Conservation (phyloP, 2,888 invertebrate genomes). For the Heliconius erato region DNA sequence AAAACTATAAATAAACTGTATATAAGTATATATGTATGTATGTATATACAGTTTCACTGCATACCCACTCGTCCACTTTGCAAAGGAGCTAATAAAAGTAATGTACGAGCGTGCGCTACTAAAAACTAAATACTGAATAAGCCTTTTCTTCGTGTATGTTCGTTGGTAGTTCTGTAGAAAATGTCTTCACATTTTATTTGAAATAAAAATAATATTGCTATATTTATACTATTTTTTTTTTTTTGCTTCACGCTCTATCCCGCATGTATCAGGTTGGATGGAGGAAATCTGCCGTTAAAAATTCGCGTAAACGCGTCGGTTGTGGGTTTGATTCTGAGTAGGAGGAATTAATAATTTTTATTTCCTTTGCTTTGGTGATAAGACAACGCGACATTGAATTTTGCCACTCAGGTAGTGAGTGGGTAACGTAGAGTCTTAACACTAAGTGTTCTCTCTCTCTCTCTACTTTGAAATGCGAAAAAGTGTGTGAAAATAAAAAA, state of each 20-base stretch:
- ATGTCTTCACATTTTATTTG: slow-evolving; percentile 5
- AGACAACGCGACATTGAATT: neutral
- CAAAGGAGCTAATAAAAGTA: slow-evolving; percentile 27
- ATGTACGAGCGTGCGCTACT: slow-evolving; percentile 21
- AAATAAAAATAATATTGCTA: slow-evolving; percentile 4
- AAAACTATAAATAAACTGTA: neutral
- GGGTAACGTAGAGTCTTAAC: neutral
- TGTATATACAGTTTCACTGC: slow-evolving; percentile 6
- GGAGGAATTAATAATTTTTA: no score
- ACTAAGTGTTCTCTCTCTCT: neutral
- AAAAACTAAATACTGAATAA: slow-evolving; percentile 20
- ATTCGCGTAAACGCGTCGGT: no score
- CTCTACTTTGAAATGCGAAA: neutral
- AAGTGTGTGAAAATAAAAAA: no score
- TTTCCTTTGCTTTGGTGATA: neutral
- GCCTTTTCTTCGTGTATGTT: neutral
- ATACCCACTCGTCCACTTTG: slow-evolving; percentile 21
- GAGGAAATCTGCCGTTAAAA: no score
- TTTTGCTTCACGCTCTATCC: neutral
- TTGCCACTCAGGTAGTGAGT: neutral
- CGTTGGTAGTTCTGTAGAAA: neutral
- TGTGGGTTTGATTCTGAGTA: no score
- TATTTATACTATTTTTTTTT: neutral
- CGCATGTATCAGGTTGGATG: no score
- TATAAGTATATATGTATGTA: neutral